These are phyloP conservation scores for Elanoides forficatus DNA, from an alignment of 2,113 vertebrate species.

Conservation along the genomic window DNA sequence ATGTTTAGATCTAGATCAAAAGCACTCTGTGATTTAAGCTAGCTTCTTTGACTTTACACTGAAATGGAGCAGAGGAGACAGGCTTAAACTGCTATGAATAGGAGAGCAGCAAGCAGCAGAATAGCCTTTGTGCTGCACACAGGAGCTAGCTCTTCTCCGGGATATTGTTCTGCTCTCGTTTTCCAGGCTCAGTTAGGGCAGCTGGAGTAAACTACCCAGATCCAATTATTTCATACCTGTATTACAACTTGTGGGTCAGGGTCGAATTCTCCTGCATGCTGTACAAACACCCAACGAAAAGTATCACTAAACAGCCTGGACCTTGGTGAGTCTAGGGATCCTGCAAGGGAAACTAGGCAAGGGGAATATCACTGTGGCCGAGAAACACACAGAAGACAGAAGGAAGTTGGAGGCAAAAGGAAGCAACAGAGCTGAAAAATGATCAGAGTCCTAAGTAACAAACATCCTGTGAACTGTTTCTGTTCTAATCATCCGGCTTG, in stretches of 20 bases:
- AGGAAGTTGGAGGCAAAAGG: not conserved
- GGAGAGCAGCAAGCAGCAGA: not conserved
- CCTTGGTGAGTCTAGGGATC: not conserved
- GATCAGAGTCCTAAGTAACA: not conserved
- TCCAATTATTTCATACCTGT: not conserved
- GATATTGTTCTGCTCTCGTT: not conserved
- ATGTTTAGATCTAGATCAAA: not conserved
- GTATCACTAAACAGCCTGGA: not conserved
- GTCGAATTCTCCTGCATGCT: rapidly evolving
- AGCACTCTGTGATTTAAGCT: not conserved
- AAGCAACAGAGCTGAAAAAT: not conserved
- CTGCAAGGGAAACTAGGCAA: not conserved
- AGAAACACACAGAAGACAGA: not conserved
- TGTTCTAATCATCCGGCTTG: not conserved
- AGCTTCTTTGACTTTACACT: not conserved
- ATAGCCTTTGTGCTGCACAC: not conserved
- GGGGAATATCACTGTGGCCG: not conserved
- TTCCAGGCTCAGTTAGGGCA: not conserved
- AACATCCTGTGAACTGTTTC: not conserved
- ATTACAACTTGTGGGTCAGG: not conserved
- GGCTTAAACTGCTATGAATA: not conserved
- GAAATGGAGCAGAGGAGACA: not conserved
- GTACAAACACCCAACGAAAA: not conserved
- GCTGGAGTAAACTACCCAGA: not conserved
- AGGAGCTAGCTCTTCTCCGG: not conserved